Evolutionary conservation across 1,140 invertebrate genomes (phyloP).

Genomic region (Brachionus asplanchnoidis): DNA sequence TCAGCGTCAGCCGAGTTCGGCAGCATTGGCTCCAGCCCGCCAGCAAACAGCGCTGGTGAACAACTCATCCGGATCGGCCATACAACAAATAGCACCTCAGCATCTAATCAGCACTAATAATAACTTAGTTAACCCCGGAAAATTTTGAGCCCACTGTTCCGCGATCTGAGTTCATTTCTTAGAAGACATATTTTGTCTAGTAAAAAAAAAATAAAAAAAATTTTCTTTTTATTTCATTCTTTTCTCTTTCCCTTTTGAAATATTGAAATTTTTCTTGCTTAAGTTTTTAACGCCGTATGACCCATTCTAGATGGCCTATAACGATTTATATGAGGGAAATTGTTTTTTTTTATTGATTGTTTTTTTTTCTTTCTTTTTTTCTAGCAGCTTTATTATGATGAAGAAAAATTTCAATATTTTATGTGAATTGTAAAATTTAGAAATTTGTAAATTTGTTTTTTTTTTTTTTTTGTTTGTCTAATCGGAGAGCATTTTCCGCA

Average conservation of each 20-base stretch:
- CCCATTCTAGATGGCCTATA: neutral
- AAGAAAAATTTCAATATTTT: conserved; percentile 27
- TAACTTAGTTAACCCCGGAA: conserved; percentile 23
- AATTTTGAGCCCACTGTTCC: conserved; percentile 13
- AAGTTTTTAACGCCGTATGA: neutral
- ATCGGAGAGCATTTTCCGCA: neutral
- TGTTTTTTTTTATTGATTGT: neutral
- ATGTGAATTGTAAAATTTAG: conserved; percentile 5
- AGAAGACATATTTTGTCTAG: neutral
- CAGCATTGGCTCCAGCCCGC: neutral
- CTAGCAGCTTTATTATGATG: neutral
- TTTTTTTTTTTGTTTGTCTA: neutral
- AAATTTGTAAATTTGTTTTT: conserved; percentile 13
- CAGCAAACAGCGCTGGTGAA: neutral
- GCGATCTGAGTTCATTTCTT: conserved; percentile 1
- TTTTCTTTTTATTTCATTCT: neutral
- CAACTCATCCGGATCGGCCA: conserved; percentile 23
- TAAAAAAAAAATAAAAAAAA: neutral
- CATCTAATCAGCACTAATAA: conserved; percentile 19
- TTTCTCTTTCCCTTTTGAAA: neutral
- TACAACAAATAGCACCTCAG: conserved; percentile 30
- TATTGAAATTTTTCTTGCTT: conserved; percentile 4
- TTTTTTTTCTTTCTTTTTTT: neutral
- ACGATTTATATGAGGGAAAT: neutral
- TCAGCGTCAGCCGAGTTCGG: neutral